These are phyloP conservation scores for Yoshiicerus persimilis DNA, from an alignment of 1,140 invertebrate species.

Conservation along the genomic window DNA sequence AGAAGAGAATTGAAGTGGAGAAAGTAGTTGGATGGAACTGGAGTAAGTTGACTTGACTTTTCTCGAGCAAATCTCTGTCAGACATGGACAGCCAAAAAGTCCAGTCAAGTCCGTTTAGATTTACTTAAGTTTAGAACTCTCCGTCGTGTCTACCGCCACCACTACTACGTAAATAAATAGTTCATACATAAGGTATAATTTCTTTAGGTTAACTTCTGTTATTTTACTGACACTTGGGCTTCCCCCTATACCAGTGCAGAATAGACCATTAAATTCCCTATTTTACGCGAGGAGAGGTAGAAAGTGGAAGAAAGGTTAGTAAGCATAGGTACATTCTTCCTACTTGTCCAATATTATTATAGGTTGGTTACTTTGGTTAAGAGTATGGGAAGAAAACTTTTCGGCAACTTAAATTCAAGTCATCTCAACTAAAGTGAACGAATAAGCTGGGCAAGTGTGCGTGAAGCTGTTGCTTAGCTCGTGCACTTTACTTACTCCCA, in stretches of 20 bases:
- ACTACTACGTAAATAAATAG: no score
- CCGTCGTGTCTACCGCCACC: no score
- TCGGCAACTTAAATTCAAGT: background rate
- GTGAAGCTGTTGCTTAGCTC: constrained; percentile 6
- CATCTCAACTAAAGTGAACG: background rate
- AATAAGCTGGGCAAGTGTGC: background rate
- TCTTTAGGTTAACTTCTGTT: background rate
- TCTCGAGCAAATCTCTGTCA: background rate
- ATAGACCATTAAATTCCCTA: no score
- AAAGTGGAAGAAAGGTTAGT: background rate
- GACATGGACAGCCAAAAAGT: background rate
- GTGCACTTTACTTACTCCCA: background rate
- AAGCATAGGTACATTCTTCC: background rate
- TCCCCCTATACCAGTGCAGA: no score
- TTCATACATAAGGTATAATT: background rate
- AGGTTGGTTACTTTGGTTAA: background rate
- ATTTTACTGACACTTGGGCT: background rate
- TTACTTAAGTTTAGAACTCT: background rate
- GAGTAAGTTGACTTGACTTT: background rate
- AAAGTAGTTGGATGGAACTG: background rate
- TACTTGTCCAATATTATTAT: background rate
- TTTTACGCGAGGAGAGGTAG: no score
- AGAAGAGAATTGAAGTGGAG: background rate
- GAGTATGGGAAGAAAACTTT: background rate
- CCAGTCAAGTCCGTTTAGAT: background rate